Evolutionary conservation across 2,797 vertebrate species (phyloP).

Genomic region (Lateolabrax maculatus): DNA sequence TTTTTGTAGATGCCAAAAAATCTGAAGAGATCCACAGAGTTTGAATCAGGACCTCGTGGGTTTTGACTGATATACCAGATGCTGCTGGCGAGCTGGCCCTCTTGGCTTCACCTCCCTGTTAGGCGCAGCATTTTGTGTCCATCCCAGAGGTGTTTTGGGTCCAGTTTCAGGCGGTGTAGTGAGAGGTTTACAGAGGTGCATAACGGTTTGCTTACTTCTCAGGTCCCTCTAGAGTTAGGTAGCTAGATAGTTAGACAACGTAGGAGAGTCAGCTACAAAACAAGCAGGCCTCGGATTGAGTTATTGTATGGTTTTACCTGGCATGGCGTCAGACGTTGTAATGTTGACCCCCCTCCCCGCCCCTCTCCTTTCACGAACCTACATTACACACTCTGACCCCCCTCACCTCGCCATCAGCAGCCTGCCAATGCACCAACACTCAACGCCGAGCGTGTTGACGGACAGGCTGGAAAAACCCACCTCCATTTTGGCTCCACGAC

Average conservation of each 20-base stretch:
- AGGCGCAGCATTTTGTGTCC: constrained; percentile 51
- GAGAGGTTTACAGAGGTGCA: constrained; percentile 76
- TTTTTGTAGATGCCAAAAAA: constrained; percentile 51
- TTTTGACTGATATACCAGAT: constrained; percentile 6
- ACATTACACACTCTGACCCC: constrained; percentile 46
- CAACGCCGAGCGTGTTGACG: constrained; percentile 45
- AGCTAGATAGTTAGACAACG: constrained; percentile 54
- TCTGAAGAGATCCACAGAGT: constrained; percentile 12
- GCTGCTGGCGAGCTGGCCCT: constrained; percentile 36
- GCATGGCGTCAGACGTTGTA: constrained; percentile 65
- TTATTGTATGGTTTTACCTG: constrained; percentile 77
- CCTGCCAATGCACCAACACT: constrained; percentile 58
- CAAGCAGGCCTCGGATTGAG: constrained; percentile 57
- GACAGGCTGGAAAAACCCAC: constrained; percentile 46
- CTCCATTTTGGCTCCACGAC: constrained; percentile 70
- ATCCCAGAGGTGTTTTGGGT: constrained; percentile 45
- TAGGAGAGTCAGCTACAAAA: constrained; percentile 39
- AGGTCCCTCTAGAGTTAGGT: constrained; percentile 80
- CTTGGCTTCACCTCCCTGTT: constrained; percentile 48
- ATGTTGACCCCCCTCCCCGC: constrained; percentile 31
- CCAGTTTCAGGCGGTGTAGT: constrained; percentile 67
- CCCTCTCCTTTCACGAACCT: constrained; percentile 26
- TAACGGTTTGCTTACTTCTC: constrained; percentile 78
- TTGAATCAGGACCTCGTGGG: constrained; percentile 34
- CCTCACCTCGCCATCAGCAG: constrained; percentile 41